Conservation (phyloP, 2,113 vertebrate genomes). For the Cololabis saira region DNA sequence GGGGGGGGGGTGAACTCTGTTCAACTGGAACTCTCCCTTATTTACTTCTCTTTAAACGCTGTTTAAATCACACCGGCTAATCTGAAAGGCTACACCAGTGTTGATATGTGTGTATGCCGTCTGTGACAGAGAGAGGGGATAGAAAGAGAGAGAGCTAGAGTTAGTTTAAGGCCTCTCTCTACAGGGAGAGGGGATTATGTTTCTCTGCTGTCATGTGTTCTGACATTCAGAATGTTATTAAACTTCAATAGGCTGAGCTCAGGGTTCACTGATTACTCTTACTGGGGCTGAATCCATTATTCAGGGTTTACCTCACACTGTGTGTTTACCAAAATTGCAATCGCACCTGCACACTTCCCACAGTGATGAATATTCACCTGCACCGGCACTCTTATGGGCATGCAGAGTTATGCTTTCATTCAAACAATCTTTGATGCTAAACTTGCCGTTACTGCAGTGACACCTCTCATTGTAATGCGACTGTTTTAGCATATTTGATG, state of each 20-base stretch:
- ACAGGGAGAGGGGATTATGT: constrained; percentile 74
- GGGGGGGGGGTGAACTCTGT: constrained; percentile 44
- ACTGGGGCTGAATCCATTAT: constrained; percentile 72
- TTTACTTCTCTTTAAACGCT: constrained; percentile 69
- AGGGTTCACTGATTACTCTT: constrained; percentile 79
- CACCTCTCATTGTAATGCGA: constrained; percentile 21
- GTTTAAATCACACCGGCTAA: constrained; percentile 68
- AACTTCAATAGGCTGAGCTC: constrained; percentile 77
- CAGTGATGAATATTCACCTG: constrained; percentile 17
- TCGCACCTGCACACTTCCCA: constrained; percentile 40
- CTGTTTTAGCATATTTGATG: constrained; percentile 45
- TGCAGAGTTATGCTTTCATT: neutral
- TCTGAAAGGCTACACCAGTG: constrained; percentile 60
- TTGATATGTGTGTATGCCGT: constrained; percentile 44
- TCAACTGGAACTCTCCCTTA: constrained; percentile 61
- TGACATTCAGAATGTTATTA: constrained; percentile 81
- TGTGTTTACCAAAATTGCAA: constrained; percentile 62
- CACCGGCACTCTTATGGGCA: constrained; percentile 16
- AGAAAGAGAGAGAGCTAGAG: constrained; percentile 33
- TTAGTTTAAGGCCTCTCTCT: constrained; percentile 51
- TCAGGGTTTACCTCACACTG: constrained; percentile 59
- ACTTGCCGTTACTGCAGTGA: constrained; percentile 29
- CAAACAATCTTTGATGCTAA: constrained; percentile 18
- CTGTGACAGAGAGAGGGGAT: constrained; percentile 29
- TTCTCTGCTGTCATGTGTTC: constrained; percentile 76